A percentile compares a stretch with the other conserved stretches of the same genome.
phyloP scores from a whole-genome alignment of 2,113 vertebrate genomes.

The Probosciger aterrimus region DNA sequence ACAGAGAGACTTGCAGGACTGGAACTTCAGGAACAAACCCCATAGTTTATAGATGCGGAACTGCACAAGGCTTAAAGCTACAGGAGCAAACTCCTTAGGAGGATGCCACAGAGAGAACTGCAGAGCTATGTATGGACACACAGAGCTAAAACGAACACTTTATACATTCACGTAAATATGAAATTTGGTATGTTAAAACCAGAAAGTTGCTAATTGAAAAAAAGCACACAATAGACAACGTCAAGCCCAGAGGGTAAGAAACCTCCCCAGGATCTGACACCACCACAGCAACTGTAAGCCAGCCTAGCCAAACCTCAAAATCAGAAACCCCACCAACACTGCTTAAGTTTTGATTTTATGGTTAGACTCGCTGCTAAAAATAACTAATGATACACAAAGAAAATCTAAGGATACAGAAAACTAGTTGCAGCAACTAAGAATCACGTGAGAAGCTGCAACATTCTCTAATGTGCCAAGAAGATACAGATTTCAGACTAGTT shows the following conservation, averaged over 20 bases:
- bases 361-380: not conserved
- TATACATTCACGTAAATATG: accelerated
- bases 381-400: not conserved
- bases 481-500: not conserved
- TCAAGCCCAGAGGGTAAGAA: not conserved
- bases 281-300: not conserved
- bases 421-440: not conserved
- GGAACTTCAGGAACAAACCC: not conserved
- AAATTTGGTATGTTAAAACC: not conserved
- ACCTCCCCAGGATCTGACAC: accelerated
- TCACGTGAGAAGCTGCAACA: not conserved
- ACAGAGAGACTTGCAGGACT: conserved; percentile 8
- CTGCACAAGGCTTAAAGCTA: not conserved
- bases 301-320: not conserved
- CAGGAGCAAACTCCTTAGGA: not conserved
- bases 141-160: not conserved
- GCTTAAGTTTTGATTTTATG: not conserved
- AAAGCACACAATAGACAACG: not conserved
- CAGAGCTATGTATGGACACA: accelerated
- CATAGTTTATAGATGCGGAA: not conserved
- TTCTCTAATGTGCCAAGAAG: not conserved
- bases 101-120: not conserved
- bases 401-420: not conserved
- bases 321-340: not conserved
- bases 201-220: not conserved